phyloP scores from a whole-genome alignment of 1,140 invertebrate species.

The Triops cancriformis region DNA sequence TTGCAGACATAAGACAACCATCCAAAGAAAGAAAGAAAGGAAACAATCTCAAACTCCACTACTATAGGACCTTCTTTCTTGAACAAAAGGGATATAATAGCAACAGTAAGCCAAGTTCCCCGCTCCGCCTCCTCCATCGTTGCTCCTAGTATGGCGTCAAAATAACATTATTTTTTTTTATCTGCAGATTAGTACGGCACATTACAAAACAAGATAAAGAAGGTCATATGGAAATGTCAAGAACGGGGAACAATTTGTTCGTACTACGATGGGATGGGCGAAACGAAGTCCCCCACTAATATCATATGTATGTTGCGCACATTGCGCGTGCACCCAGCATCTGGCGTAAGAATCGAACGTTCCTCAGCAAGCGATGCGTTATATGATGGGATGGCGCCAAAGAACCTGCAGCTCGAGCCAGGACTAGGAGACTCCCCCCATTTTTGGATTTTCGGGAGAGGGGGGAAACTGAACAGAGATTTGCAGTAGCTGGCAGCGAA shows the following conservation, averaged over 20 bases:
- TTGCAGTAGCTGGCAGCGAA: not conserved
- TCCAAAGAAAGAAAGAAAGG: not conserved
- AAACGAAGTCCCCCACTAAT: not conserved
- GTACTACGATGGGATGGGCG: not conserved
- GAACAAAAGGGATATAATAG: conserved; percentile 1
- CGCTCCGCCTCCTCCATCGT: not conserved
- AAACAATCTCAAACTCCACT: not conserved
- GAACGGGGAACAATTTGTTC: not conserved
- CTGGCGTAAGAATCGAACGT: conserved; percentile 10
- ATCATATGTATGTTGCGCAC: not conserved
- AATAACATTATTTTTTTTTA: not conserved
- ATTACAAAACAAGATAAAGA: conserved; percentile 5
- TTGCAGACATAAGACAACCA: conserved; percentile 9
- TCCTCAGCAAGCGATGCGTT: not conserved
- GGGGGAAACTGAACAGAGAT: not conserved
- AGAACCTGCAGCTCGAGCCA: conserved; percentile 8
- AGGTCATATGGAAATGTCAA: conserved; percentile 2
- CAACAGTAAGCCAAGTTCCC: not conserved
- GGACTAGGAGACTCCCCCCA: not conserved
- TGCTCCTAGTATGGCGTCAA: not conserved
- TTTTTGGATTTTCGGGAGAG: conserved; percentile 1
- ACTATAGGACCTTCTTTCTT: conserved; percentile 1
- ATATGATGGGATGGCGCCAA: not conserved
- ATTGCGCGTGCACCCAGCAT: not conserved
- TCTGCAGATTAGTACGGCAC: not conserved